Percentiles rank a stretch among this genome's conserved stretches.
These are phyloP conservation scores for Bufo bufo DNA, from an alignment of 2,113 vertebrate genomes.

Conservation along the genomic window DNA sequence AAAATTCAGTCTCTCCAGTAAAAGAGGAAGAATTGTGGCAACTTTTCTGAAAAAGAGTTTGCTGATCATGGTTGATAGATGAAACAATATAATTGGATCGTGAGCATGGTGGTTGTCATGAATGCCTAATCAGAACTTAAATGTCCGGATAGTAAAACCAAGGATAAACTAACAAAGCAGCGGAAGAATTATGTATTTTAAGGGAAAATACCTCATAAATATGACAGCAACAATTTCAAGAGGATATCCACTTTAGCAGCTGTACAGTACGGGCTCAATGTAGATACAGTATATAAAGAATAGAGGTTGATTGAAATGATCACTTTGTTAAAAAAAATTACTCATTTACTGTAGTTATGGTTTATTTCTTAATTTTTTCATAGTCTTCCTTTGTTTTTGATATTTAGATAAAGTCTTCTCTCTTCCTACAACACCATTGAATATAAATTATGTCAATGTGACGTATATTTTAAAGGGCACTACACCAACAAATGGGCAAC, in stretches of 20 bases:
- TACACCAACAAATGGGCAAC: no score
- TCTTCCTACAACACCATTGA: no score
- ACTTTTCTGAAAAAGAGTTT: neutral
- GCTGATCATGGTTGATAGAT: neutral
- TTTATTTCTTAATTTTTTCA: neutral
- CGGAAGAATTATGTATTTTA: neutral
- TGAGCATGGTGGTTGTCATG: neutral
- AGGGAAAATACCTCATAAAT: neutral
- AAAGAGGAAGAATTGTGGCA: neutral
- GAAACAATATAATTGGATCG: neutral
- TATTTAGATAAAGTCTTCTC: neutral
- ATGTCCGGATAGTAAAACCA: neutral
- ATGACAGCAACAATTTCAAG: neutral
- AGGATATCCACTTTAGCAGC: neutral
- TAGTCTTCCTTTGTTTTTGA: neutral
- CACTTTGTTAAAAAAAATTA: neutral
- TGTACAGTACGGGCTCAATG: neutral
- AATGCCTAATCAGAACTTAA: neutral
- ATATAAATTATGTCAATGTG: neutral
- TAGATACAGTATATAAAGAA: neutral
- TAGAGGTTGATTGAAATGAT: constrained; percentile 9
- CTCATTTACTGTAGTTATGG: neutral
- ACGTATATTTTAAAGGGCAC: neutral
- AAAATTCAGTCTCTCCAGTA: neutral
- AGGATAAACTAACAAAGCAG: neutral